These are phyloP conservation scores for Pygmarrhopalites habei DNA, from an alignment of 1,140 invertebrate species.

Conservation along the genomic window DNA sequence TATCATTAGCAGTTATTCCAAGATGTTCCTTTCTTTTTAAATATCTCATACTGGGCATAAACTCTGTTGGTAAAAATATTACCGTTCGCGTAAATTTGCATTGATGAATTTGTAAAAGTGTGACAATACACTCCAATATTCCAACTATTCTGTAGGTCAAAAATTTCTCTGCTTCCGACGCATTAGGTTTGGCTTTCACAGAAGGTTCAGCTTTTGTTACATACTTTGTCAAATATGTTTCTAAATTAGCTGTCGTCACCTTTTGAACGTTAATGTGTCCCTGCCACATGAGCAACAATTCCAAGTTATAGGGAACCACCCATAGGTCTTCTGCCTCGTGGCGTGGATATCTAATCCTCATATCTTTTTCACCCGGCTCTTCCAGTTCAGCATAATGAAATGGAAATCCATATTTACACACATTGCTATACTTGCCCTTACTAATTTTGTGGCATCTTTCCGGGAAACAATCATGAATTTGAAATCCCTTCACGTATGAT, in stretches of 20 bases:
- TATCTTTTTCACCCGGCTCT: not conserved
- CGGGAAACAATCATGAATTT: not conserved
- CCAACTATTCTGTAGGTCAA: not conserved
- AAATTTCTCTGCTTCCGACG: not conserved
- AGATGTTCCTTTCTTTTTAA: not conserved
- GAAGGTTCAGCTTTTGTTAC: not conserved
- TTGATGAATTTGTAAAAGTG: conserved; percentile 7
- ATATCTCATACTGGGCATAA: not conserved
- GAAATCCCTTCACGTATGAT: conserved; percentile 2
- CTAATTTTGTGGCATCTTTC: not conserved
- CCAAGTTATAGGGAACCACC: conserved; percentile 6
- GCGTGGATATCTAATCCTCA: not conserved
- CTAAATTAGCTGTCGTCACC: not conserved
- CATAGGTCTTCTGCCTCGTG: not conserved
- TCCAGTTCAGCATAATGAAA: not conserved
- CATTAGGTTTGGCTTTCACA: not conserved
- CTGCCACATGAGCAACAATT: not conserved
- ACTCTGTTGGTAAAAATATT: conserved; percentile 3
- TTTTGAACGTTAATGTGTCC: conserved; percentile 13
- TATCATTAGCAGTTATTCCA: not conserved
- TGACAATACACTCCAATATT: not conserved
- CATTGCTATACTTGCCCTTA: not conserved
- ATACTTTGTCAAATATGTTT: conserved; percentile 13
- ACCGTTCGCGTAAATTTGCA: not conserved
- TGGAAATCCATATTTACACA: conserved; percentile 14